Percentiles rank a stretch among this genome's conserved stretches.
phyloP scores from a whole-genome alignment of 2,797 vertebrate species.

The Mionectes olivaceus region DNA sequence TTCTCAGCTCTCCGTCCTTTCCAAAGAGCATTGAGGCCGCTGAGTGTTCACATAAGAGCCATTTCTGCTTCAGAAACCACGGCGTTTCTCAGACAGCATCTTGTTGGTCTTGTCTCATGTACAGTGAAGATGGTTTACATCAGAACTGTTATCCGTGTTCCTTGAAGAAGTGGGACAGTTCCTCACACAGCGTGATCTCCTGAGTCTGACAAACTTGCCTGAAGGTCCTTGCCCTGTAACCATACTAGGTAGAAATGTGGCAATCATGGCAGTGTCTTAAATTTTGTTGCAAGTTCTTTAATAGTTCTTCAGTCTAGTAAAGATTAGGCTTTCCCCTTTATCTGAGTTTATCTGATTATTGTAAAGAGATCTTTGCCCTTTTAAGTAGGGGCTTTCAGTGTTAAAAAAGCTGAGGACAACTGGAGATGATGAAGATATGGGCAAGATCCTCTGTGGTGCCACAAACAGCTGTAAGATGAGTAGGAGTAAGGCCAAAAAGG shows the following conservation, averaged over 20 bases:
- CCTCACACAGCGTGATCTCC: not conserved
- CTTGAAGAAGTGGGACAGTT: not conserved
- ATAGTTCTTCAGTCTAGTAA: not conserved
- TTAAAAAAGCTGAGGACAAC: not conserved
- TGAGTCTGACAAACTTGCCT: not conserved
- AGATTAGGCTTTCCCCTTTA: not conserved
- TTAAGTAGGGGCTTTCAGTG: not conserved
- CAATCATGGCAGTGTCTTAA: not conserved
- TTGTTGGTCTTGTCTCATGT: not conserved
- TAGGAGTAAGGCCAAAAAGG: not conserved
- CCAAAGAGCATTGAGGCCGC: not conserved
- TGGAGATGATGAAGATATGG: not conserved
- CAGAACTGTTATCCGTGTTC: not conserved
- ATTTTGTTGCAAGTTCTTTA: not conserved
- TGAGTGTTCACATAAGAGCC: not conserved
- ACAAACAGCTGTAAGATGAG: not conserved
- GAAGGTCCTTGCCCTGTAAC: not conserved
- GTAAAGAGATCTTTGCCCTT: not conserved
- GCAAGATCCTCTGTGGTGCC: not conserved
- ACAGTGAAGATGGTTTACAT: not conserved
- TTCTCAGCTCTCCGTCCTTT: not conserved
- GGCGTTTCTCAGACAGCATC: not conserved
- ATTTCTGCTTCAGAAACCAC: not conserved
- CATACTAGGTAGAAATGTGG: not conserved
- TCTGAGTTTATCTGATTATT: not conserved